A percentile compares a stretch with the other conserved stretches of the same genome.
phyloP scores from a whole-genome alignment of 2,797 vertebrate genomes.

The Pristis pectinata region DNA sequence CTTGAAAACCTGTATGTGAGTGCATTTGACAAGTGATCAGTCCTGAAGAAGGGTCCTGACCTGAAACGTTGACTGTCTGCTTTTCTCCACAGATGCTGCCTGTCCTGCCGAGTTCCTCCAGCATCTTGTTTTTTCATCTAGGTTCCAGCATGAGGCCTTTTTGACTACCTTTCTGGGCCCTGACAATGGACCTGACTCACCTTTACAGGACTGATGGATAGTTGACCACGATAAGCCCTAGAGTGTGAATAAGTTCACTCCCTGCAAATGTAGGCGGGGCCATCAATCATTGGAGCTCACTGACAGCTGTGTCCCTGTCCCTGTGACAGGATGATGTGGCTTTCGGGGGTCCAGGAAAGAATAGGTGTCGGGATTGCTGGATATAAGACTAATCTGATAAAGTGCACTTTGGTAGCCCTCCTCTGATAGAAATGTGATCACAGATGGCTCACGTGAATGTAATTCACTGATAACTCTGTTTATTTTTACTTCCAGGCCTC shows the following conservation, averaged over 20 bases:
- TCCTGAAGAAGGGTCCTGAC: too few relatives aligned
- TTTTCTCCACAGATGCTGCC: too few relatives aligned
- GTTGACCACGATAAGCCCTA: background rate
- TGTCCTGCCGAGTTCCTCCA: too few relatives aligned
- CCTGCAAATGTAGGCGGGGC: background rate
- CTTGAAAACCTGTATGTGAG: too few relatives aligned
- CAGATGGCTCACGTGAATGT: background rate
- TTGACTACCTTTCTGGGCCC: too few relatives aligned
- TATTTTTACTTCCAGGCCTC: conserved; percentile 30
- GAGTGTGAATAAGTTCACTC: background rate
- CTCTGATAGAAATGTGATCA: background rate
- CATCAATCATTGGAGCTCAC: background rate
- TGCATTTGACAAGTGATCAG: too few relatives aligned
- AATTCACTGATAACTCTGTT: background rate
- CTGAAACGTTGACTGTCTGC: too few relatives aligned
- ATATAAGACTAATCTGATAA: background rate
- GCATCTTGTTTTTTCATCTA: too few relatives aligned
- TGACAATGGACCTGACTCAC: background rate
- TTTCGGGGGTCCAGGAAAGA: background rate
- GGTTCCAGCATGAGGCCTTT: too few relatives aligned
- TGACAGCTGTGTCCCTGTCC: background rate
- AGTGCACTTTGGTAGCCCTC: background rate
- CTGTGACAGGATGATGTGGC: background rate
- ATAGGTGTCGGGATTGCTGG: background rate
- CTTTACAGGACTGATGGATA: background rate